Evolutionary conservation across 2,797 vertebrate genomes (phyloP).

Genomic region (Triplophysa yarkandensis): DNA sequence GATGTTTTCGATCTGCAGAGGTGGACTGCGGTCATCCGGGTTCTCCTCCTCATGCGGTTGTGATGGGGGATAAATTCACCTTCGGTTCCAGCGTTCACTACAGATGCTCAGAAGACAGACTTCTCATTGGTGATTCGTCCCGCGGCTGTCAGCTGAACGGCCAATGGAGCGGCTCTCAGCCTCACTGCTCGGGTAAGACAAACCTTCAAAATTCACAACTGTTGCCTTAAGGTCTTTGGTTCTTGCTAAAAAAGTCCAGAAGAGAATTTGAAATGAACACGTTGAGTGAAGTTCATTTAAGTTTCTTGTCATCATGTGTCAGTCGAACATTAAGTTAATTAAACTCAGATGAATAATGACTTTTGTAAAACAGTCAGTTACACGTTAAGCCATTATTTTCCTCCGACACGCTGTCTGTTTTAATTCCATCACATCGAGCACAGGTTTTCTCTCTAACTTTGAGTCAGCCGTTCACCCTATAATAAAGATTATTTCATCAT

Average conservation of each 20-base stretch:
- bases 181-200: slow-evolving; percentile 93
- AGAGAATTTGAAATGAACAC: slow-evolving; percentile 19
- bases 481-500: not conserved
- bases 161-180: slow-evolving; percentile 93
- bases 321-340: slow-evolving; percentile 44
- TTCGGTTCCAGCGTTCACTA: slow-evolving; percentile 92
- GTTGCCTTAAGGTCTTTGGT: not conserved
- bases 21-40: slow-evolving; percentile 95
- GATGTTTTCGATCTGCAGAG: slow-evolving; percentile 73
- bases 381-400: slow-evolving; percentile 34
- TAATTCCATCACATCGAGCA: slow-evolving; percentile 15
- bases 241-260: not conserved
- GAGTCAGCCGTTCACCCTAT: not conserved
- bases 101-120: slow-evolving; percentile 83
- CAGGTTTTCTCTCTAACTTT: not conserved
- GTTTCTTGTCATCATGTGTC: slow-evolving; percentile 29
- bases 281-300: slow-evolving; percentile 31
- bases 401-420: slow-evolving; percentile 36
- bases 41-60: slow-evolving; percentile 82
- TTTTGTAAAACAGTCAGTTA: slow-evolving; percentile 30
- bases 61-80: slow-evolving; percentile 92
- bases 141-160: slow-evolving; percentile 93
- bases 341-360: slow-evolving; percentile 48
- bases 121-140: slow-evolving; percentile 83
- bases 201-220: not conserved